Evolutionary conservation across 2,113 vertebrate species (phyloP).

Genomic region (Callithrix jacchus): DNA sequence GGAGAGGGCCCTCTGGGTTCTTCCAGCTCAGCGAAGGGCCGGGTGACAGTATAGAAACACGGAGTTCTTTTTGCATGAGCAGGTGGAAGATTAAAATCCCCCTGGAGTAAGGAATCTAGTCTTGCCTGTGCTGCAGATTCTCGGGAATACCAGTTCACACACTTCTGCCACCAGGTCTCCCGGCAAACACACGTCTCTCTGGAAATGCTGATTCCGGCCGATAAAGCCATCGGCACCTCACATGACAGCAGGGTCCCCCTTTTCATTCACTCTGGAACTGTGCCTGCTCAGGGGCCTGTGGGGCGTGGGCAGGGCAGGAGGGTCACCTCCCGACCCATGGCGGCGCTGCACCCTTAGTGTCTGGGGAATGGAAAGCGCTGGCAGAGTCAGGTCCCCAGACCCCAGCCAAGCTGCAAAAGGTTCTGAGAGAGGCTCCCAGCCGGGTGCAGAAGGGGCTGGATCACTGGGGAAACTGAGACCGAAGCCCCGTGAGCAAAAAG

Average conservation of each 20-base stretch:
- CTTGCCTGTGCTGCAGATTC: neutral
- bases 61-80: neutral
- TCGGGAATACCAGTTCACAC: fast-evolving
- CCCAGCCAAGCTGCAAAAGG: neutral
- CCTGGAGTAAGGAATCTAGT: neutral
- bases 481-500: fast-evolving
- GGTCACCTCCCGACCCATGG: neutral
- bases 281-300: neutral
- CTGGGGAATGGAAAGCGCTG: neutral
- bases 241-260: fast-evolving
- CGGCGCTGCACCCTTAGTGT: fast-evolving
- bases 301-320: fast-evolving
- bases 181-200: fast-evolving
- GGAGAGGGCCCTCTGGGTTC: neutral
- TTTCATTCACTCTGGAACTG: fast-evolving
- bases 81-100: fast-evolving
- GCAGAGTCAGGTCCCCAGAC: neutral
- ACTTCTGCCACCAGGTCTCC: neutral
- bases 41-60: fast-evolving
- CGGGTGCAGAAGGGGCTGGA: neutral
- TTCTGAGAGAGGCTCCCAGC: neutral
- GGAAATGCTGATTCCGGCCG: neutral
- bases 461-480: neutral
- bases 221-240: fast-evolving
- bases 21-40: neutral